A percentile compares a stretch with the other conserved stretches of the same genome.
These are phyloP conservation scores for Parnassius glacialis DNA, from an alignment of 2,888 invertebrate genomes.

Conservation along the genomic window DNA sequence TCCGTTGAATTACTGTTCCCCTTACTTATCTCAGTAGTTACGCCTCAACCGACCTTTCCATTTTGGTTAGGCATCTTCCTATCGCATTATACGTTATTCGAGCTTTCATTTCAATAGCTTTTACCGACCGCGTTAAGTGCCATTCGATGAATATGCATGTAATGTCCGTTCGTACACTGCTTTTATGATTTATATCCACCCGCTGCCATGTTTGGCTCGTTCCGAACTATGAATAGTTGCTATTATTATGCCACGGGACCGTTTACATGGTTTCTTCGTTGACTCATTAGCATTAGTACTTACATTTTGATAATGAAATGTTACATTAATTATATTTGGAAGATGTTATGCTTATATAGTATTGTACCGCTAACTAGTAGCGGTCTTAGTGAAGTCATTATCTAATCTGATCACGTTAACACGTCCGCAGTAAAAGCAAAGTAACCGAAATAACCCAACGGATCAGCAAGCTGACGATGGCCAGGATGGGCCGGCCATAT, in stretches of 20 bases:
- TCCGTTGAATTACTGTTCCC: too few relatives aligned
- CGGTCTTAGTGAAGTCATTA: too few relatives aligned
- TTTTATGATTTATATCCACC: slow-evolving; percentile 59
- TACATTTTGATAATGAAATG: slow-evolving; percentile 21
- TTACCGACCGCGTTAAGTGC: slow-evolving; percentile 17
- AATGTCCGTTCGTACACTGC: slow-evolving; percentile 41
- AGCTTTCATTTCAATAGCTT: slow-evolving; percentile 11
- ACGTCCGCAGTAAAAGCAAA: too few relatives aligned
- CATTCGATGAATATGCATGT: slow-evolving; percentile 53
- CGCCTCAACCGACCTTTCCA: neutral
- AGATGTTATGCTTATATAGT: too few relatives aligned
- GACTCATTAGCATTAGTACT: slow-evolving; percentile 31
- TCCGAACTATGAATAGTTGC: slow-evolving; percentile 49
- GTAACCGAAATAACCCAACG: too few relatives aligned
- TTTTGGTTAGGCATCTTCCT: slow-evolving; percentile 10
- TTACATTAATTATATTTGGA: neutral
- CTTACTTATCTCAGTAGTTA: too few relatives aligned
- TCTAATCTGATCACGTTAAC: too few relatives aligned
- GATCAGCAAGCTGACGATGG: too few relatives aligned
- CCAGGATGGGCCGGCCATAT: too few relatives aligned
- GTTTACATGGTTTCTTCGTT: slow-evolving; percentile 24
- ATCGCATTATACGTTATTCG: slow-evolving; percentile 9
- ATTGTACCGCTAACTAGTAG: too few relatives aligned
- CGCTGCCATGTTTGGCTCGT: slow-evolving; percentile 56
- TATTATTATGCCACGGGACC: slow-evolving; percentile 54